Percentiles rank a stretch among this genome's conserved stretches.
These are phyloP conservation scores for Oxytorus armatus DNA, from an alignment of 2,888 invertebrate genomes.

Conservation along the genomic window DNA sequence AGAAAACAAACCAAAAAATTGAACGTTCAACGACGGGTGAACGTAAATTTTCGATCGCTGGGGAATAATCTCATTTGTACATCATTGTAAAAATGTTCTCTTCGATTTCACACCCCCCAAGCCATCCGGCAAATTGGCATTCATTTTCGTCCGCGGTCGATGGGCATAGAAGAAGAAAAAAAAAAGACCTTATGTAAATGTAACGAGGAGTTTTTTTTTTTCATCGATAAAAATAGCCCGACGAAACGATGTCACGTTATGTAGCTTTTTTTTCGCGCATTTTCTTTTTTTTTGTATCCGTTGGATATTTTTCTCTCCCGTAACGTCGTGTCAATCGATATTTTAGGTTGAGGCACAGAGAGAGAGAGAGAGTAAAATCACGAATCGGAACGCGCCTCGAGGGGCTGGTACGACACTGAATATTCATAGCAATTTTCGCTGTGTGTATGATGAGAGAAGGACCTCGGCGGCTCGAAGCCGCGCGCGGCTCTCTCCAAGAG, in stretches of 20 bases:
- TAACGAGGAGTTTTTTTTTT: neutral
- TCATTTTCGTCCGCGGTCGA: neutral
- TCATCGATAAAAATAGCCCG: constrained; percentile 1
- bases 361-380: no score
- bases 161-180: no score
- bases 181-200: neutral
- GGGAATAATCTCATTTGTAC: no score
- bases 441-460: constrained; percentile 48
- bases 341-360: constrained; percentile 35
- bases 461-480: constrained; percentile 16
- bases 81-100: no score
- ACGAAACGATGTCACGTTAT: neutral
- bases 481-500: no score
- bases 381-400: constrained; percentile 36
- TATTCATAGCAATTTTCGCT: constrained; percentile 66
- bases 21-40: no score
- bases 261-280: neutral
- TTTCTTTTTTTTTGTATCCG: neutral
- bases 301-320: neutral
- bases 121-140: neutral
- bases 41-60: no score
- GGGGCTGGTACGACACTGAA: constrained; percentile 50
- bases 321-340: constrained; percentile 53
- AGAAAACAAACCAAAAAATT: no score
- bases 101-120: no score